phyloP scores from a whole-genome alignment of 2,888 invertebrate species.

The Drosophila austrosaltans region DNA sequence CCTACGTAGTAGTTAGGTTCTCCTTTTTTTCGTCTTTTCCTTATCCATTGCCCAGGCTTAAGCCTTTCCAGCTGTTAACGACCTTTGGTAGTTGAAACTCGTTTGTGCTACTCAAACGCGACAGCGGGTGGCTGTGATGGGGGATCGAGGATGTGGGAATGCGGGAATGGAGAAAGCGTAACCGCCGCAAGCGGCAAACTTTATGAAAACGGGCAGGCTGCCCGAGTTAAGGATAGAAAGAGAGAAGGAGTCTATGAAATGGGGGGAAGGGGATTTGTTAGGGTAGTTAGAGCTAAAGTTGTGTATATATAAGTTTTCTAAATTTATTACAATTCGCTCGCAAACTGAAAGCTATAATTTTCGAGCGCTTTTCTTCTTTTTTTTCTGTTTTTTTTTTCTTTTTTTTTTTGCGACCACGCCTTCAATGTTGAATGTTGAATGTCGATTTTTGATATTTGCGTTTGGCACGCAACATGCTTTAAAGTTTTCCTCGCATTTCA shows the following conservation, averaged over 20 bases:
- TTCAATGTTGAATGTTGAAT: conserved; percentile 69
- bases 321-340: conserved; percentile 77
- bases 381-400: background rate
- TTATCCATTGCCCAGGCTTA: conserved; percentile 52
- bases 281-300: conserved; percentile 21
- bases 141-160: conserved; percentile 7
- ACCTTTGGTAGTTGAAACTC: conserved; percentile 68
- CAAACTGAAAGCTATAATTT: conserved; percentile 77
- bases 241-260: background rate
- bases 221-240: conserved; percentile 17
- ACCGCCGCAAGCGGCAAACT: conserved; percentile 64
- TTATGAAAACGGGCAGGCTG: conserved; percentile 59
- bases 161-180: conserved; percentile 31
- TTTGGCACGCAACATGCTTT: conserved; percentile 76
- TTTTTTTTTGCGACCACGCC: conserved; percentile 67
- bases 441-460: conserved; percentile 77
- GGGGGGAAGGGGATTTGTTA: background rate
- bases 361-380: conserved; percentile 62
- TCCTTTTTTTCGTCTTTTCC: conserved; percentile 29
- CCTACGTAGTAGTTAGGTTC: conserved; percentile 39
- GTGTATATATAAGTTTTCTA: conserved; percentile 75
- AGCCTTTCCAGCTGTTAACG: conserved; percentile 74
- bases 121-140: conserved; percentile 5
- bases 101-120: conserved; percentile 49
- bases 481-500: conserved; percentile 52